Evolutionary conservation across 2,888 invertebrate species (phyloP).

Genomic region (Drosophila fulvimacula): DNA sequence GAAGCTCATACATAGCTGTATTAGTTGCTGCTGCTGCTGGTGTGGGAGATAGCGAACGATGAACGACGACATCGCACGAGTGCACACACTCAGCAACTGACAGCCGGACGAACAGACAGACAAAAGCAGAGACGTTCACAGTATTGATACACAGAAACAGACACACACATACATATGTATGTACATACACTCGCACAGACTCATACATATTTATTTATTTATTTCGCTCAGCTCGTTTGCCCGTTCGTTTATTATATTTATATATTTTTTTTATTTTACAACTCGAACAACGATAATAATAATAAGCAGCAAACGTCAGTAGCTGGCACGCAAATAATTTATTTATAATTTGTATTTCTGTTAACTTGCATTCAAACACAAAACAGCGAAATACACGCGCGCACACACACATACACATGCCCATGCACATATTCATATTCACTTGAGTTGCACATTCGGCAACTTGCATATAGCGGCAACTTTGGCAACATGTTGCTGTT

Average conservation of each 20-base stretch:
- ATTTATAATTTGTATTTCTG: constrained; percentile 57
- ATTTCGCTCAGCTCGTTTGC: constrained; percentile 58
- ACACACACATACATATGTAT: constrained; percentile 36
- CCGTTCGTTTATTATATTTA: constrained; percentile 46
- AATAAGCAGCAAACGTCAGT: constrained; percentile 39
- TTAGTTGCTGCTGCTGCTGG: constrained; percentile 43
- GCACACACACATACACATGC: not conserved
- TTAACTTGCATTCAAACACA: constrained; percentile 46
- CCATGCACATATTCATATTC: not conserved
- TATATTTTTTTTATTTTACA: constrained; percentile 50
- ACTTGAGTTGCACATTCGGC: constrained; percentile 49
- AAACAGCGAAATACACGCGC: constrained; percentile 25
- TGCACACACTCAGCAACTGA: constrained; percentile 47
- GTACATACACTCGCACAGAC: constrained; percentile 29
- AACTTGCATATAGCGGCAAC: constrained; percentile 47
- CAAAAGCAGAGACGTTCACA: constrained; percentile 49
- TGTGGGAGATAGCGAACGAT: constrained; percentile 61
- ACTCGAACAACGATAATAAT: constrained; percentile 51
- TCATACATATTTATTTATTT: constrained; percentile 56
- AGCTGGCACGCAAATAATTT: constrained; percentile 57
- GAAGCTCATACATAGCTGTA: constrained; percentile 45
- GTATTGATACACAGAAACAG: constrained; percentile 50
- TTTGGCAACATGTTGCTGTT: constrained; percentile 59
- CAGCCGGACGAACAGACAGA: constrained; percentile 23
- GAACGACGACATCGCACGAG: constrained; percentile 61